Conservation (phyloP, 2,888 invertebrate genomes). For the Aphelenchoides bicaudatus region DNA sequence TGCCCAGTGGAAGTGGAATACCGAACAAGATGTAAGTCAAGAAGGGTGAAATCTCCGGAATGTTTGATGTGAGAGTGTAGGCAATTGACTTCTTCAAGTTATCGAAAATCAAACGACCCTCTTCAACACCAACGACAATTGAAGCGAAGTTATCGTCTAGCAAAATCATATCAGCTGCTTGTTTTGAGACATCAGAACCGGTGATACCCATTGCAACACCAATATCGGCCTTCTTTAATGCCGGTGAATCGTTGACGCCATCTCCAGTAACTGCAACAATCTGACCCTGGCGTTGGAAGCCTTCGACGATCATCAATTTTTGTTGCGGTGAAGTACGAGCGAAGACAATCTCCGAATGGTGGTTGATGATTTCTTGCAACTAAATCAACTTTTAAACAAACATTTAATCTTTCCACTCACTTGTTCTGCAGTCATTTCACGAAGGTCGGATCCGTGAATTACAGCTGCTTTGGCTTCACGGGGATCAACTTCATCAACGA, state of each 20-base stretch:
- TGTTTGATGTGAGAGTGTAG: conserved; percentile 65
- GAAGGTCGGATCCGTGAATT: conserved; percentile 58
- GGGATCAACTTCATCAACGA: conserved; percentile 68
- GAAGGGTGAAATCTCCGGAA: conserved; percentile 65
- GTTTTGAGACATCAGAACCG: conserved; percentile 71
- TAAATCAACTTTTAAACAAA: no score
- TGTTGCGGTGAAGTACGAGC: conserved; percentile 63
- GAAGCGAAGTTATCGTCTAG: conserved; percentile 95
- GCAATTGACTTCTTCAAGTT: conserved; percentile 67
- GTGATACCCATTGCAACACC: conserved; percentile 63
- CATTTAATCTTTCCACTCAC: no score
- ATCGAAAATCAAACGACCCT: conserved; percentile 66
- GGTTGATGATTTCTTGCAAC: conserved; percentile 51
- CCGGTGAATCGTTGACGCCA: conserved; percentile 68
- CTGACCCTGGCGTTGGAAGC: conserved; percentile 66
- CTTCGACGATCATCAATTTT: conserved; percentile 66
- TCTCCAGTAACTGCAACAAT: conserved; percentile 68
- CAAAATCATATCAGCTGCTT: conserved; percentile 98
- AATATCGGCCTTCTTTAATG: conserved; percentile 66
- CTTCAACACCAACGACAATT: conserved; percentile 81
- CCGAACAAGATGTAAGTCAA: conserved; percentile 63
- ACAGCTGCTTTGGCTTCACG: conserved; percentile 56
- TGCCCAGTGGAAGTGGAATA: conserved; percentile 65
- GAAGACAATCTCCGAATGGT: conserved; percentile 60
- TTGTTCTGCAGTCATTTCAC: conserved; percentile 52